These are phyloP conservation scores for Acleris holmiana DNA, from an alignment of 2,888 invertebrate genomes.

Conservation along the genomic window DNA sequence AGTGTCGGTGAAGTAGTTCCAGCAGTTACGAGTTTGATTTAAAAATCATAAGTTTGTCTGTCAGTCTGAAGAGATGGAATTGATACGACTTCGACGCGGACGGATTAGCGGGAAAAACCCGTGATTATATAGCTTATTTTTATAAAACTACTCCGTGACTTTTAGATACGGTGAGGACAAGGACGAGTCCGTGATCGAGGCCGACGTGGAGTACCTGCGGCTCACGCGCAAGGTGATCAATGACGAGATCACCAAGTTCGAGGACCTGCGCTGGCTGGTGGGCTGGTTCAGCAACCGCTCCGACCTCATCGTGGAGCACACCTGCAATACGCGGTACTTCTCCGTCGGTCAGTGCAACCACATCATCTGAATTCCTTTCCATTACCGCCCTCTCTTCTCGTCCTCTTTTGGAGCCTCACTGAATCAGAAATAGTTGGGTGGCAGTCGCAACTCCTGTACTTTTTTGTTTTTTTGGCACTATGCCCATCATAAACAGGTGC, in stretches of 20 bases:
- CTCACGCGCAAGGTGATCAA: conserved; percentile 76
- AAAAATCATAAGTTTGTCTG: too few species aligned
- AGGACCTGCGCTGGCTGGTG: conserved; percentile 74
- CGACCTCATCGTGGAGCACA: conserved; percentile 70
- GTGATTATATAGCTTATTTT: too few species aligned
- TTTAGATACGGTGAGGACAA: conserved; percentile 75
- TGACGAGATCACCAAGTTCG: conserved; percentile 79
- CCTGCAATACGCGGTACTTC: conserved; percentile 71
- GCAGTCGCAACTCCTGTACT: too few species aligned
- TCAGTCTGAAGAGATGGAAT: too few species aligned
- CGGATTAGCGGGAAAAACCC: too few species aligned
- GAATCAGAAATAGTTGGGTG: too few species aligned
- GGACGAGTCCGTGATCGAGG: conserved; percentile 78
- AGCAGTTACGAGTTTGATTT: too few species aligned
- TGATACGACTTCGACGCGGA: neutral
- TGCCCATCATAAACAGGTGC: too few species aligned
- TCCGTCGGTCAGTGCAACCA: conserved; percentile 62
- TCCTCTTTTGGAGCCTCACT: too few species aligned
- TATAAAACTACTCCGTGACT: neutral
- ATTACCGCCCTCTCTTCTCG: too few species aligned
- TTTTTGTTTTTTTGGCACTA: too few species aligned
- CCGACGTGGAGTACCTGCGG: conserved; percentile 76
- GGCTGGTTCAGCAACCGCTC: conserved; percentile 75
- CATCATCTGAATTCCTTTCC: neutral
- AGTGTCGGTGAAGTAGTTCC: too few species aligned